A percentile compares a stretch with the other conserved stretches of the same genome.
Evolutionary conservation across 2,113 vertebrate species (phyloP).

Genomic region (Serilophus lunatus): DNA sequence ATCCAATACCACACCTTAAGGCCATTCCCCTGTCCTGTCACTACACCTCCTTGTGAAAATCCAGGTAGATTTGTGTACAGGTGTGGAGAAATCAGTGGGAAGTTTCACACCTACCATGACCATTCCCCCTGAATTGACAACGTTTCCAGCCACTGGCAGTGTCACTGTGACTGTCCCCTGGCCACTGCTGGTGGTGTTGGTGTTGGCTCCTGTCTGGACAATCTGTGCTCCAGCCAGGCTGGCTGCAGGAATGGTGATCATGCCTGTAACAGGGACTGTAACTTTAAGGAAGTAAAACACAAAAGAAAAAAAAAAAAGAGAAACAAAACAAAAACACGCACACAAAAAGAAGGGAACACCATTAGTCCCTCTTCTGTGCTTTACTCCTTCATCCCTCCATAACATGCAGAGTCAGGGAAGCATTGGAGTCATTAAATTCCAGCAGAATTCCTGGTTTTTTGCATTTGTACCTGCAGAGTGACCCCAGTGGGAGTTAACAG

Average conservation of each 20-base stretch:
- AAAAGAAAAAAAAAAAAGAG: slow-evolving; percentile 26
- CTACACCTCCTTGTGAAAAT: not conserved
- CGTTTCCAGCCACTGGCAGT: slow-evolving; percentile 93
- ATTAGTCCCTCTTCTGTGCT: slow-evolving; percentile 75
- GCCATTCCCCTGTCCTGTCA: not conserved
- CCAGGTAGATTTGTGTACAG: not conserved
- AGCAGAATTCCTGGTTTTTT: not conserved
- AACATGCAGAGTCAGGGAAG: not conserved
- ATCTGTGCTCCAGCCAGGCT: slow-evolving; percentile 96
- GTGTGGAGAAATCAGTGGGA: not conserved
- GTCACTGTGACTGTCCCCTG: slow-evolving; percentile 98
- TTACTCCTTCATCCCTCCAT: slow-evolving; percentile 33
- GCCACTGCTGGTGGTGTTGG: slow-evolving; percentile 93
- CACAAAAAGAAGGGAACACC: slow-evolving; percentile 75
- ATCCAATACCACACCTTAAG: not conserved
- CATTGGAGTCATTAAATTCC: not conserved
- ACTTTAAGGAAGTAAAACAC: slow-evolving; percentile 78
- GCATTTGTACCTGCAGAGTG: not conserved
- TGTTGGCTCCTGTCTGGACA: slow-evolving; percentile 92
- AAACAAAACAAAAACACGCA: slow-evolving; percentile 56
- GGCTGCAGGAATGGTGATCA: slow-evolving; percentile 98
- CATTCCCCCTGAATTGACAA: slow-evolving; percentile 98
- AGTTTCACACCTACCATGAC: slow-evolving; percentile 89
- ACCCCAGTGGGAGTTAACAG: not conserved
- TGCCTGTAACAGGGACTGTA: slow-evolving; percentile 89